Evolutionary conservation across 2,888 invertebrate species (phyloP).

Genomic region (Eupeodes latifasciatus): DNA sequence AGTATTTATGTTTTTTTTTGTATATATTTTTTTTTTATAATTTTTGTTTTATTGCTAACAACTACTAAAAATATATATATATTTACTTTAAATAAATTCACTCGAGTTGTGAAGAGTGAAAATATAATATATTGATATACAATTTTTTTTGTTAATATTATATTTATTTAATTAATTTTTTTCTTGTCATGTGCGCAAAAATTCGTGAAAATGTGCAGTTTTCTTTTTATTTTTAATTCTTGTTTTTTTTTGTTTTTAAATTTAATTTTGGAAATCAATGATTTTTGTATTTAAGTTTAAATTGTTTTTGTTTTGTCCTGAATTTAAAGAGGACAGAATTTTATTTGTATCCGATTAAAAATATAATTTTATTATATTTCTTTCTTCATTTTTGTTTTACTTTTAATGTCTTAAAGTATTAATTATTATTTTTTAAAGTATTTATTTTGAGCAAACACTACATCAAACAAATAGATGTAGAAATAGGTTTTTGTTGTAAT

Average conservation of each 20-base stretch:
- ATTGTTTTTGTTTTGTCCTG: conserved; percentile 47
- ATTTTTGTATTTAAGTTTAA: conserved; percentile 34
- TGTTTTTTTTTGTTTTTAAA: not conserved
- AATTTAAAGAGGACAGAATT: conserved; percentile 68
- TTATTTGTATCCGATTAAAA: conserved; percentile 58
- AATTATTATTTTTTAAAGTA: conserved; percentile 61
- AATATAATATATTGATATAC: conserved; percentile 68
- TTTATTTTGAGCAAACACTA: conserved; percentile 74
- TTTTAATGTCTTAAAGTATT: conserved; percentile 52
- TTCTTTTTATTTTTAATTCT: conserved; percentile 45
- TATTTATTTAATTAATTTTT: conserved; percentile 59
- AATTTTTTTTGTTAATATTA: conserved; percentile 44
- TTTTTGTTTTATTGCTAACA: conserved; percentile 64
- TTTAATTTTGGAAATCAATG: conserved; percentile 65
- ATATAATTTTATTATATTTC: conserved; percentile 74
- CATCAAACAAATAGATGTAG: conserved; percentile 77
- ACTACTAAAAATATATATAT: conserved; percentile 72
- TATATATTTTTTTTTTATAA: conserved; percentile 26
- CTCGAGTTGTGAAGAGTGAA: conserved; percentile 66
- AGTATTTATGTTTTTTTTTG: conserved; percentile 61
- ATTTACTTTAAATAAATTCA: conserved; percentile 49
- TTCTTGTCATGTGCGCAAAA: conserved; percentile 71
- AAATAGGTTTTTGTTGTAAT: conserved; percentile 60
- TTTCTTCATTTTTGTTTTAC: conserved; percentile 19
- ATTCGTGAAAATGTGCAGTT: conserved; percentile 73